Conservation (phyloP, 2,797 vertebrate genomes). For the Buphagus erythrorhynchus region DNA sequence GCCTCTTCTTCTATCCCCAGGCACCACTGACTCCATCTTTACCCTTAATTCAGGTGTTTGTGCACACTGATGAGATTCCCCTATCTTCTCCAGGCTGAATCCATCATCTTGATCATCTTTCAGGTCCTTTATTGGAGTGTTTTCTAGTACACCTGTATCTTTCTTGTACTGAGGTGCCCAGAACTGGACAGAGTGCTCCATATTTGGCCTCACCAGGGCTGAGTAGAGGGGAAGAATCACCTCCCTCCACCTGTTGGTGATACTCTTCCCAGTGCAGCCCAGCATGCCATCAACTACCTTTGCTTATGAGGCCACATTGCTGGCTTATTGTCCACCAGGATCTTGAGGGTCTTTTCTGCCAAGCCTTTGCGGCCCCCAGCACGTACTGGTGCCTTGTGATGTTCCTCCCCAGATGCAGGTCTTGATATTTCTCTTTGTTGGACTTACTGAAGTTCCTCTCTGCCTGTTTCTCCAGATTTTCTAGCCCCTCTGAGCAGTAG, state of each 20-base stretch:
- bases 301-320: rapidly evolving
- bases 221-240: background rate
- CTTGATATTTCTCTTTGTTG: background rate
- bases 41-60: background rate
- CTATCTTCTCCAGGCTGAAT: background rate
- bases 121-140: background rate
- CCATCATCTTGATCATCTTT: background rate
- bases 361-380: background rate
- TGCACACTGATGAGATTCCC: background rate
- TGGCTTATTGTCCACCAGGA: background rate
- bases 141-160: background rate
- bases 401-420: background rate
- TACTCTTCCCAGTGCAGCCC: background rate
- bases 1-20: background rate
- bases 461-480: background rate
- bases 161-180: background rate
- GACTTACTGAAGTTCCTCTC: background rate
- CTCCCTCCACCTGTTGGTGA: background rate
- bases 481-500: background rate
- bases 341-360: background rate
- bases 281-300: background rate
- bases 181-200: background rate
- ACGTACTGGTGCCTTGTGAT: background rate
- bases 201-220: background rate
- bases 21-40: background rate